A percentile compares a stretch with the other conserved stretches of the same genome.
Conservation (phyloP, 2,113 vertebrate species). For the Mus spicilegus region DNA sequence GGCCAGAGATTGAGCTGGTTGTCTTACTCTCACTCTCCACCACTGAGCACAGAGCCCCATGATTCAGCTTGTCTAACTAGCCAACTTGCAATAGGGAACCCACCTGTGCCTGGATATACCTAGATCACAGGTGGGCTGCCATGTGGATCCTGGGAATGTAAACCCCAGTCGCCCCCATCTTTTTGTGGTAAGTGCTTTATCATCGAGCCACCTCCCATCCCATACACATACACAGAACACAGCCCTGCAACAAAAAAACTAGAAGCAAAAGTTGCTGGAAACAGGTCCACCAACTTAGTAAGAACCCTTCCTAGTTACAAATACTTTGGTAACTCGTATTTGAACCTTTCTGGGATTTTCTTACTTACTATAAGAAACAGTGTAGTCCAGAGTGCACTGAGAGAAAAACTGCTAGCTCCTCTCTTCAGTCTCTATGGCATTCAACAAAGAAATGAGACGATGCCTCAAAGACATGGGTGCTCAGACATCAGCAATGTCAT, state of each 20-base stretch:
- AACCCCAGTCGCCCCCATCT: not conserved
- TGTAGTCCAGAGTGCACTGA: not conserved
- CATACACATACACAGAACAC: not conserved
- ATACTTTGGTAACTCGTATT: not conserved
- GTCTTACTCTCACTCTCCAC: not conserved
- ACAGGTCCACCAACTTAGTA: not conserved
- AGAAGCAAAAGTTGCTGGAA: not conserved
- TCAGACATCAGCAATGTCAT: not conserved
- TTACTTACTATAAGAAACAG: not conserved
- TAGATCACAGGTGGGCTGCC: not conserved
- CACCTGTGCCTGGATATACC: not conserved
- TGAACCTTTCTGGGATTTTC: not conserved
- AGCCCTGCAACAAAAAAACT: not conserved
- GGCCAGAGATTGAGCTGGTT: not conserved
- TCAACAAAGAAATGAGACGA: not conserved
- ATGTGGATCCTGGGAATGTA: not conserved
- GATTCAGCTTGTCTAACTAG: not conserved
- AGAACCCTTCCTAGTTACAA: not conserved
- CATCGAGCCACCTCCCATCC: not conserved
- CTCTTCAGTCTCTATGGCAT: not conserved
- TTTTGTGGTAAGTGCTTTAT: not conserved
- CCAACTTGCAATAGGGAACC: not conserved
- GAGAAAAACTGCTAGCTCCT: not conserved
- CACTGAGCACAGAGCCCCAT: not conserved
- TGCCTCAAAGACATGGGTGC: not conserved